Base-by-base conservation (phyloP, 2,888 invertebrate species). In the Pedicia rivosa region DNA sequence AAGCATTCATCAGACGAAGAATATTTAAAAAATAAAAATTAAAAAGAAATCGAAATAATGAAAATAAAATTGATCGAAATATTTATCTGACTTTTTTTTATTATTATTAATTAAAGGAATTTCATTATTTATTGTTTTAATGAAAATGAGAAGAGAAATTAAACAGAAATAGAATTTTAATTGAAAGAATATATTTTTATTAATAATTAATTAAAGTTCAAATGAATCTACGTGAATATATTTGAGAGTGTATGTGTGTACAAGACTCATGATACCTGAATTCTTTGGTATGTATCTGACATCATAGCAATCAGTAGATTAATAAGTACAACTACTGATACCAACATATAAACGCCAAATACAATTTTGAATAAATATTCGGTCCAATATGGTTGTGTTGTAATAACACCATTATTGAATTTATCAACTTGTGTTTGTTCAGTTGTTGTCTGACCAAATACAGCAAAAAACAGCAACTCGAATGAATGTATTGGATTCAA, bases 271-370 rank as follows among this genome's bases (percentile, higher is more conserved):
- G 64, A 72, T 76, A 81, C 91, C 75, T 97, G 92, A 59, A 97
- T 97, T 59, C 92, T 74, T 64, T 98, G 97, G 65, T 98, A 98
- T 43, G 98, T 98, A 72, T 98, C 97, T 58, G 95, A 94, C 95
- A 98, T 97, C 97, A 98, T 98, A 71, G 98, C 98, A 72, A 98
- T 98, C 61, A 98, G 82, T 48, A 98, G 76, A 68, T 98, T 98
- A 68, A 98, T 97, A 52, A 98, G 77, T 52, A 98, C 98, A 59
- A 98, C 90, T 55, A 98, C 87, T 46, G 95, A 94, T 54, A 98
- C 94, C 78, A 97, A 73, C 88, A 98, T 87, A 72, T 98, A 99
- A 57, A 91, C 79, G 51, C 84, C 86, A 64, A 82, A 84, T 49
- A 81, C 76, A 56, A 83, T 71, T 72, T 84, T 86, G 73, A 84